Base-by-base conservation (phyloP, 1,140 invertebrate genomes). In the Camponotus floridanus region DNA sequence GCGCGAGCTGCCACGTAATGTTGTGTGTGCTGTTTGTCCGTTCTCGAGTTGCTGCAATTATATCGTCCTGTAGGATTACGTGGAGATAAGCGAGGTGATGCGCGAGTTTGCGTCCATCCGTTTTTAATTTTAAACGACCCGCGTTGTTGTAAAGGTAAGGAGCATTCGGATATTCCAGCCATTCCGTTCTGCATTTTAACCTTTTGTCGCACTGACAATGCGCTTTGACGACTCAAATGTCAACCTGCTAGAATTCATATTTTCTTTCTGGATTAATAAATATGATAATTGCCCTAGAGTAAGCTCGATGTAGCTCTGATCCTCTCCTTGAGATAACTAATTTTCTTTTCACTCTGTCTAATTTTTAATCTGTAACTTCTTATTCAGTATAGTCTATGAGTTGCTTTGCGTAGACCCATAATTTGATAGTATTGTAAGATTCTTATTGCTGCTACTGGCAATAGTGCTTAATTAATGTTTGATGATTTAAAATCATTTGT, bases 1-100 rank as follows among this genome's bases (percentile, higher is more conserved):
- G 91, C 78, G 39, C 81, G 86, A 74, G 86, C 92, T 94, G 94
- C 94, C 94, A 94, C 94, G 94, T 94, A 94, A 94, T 94, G 94
- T 94, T 93, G 92, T 92, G 91, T 91, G 90, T 94, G 91, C 89
- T 86, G 92, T 93, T 91, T 90, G 88, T 86, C 78, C 89, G 91
- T 93, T 91, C 91, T 36, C 87, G 85, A 92, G 89, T 92, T 92
- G 89, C 90, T 59, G 87, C 71, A 33, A 48, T 80, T 71, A 86
- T 70, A 92, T 92, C 91, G 83, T 80, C 80, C n/a, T 13, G 51
- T 21, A 55, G 36, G 39, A 55, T 31, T 55, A 39, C 55, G 55
- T 45, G 55, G 65, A 79, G 88, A 90, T 91, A 85, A 86, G 68
- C 85, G 67, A 76, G 91, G 93, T 90, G 73, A 93, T 94, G 93